A percentile compares a stretch with the other conserved stretches of the same genome.
Evolutionary conservation across 2,113 vertebrate species (phyloP).

Genomic region (Silurus asotus): DNA sequence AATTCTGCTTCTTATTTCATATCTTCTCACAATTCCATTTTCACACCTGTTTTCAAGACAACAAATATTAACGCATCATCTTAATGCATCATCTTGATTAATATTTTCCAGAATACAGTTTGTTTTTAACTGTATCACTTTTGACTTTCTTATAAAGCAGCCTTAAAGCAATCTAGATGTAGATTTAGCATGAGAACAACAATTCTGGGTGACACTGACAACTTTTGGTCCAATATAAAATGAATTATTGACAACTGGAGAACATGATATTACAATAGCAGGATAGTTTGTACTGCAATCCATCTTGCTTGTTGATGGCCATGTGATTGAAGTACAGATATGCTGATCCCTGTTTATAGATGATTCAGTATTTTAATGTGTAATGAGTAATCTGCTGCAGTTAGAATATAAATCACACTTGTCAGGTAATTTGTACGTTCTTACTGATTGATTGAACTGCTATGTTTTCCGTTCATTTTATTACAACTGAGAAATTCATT

Average conservation of each 20-base stretch:
- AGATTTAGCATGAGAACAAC: neutral
- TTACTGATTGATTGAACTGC: neutral
- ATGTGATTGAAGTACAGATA: neutral
- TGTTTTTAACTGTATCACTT: neutral
- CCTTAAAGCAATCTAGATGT: neutral
- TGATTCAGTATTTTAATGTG: neutral
- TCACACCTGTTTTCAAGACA: slow-evolving; percentile 50
- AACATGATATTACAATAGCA: neutral
- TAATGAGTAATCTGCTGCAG: neutral
- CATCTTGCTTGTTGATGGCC: neutral
- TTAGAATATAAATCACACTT: neutral
- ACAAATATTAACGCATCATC: slow-evolving; percentile 18
- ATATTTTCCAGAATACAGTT: neutral
- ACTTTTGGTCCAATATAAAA: slow-evolving; percentile 8
- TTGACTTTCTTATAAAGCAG: neutral
- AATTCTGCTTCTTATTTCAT: slow-evolving; percentile 16
- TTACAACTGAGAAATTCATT: neutral
- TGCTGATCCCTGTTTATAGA: neutral
- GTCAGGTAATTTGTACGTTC: neutral
- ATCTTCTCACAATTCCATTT: slow-evolving; percentile 24
- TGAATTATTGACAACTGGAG: neutral
- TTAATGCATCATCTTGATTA: slow-evolving; percentile 17
- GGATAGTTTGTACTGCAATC: neutral
- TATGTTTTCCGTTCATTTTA: neutral
- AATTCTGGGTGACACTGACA: neutral